Evolutionary conservation across 2,888 invertebrate species (phyloP), one percentile per base, ranked within the genome.

Genomic region (Rhyacophila evoluta): DNA sequence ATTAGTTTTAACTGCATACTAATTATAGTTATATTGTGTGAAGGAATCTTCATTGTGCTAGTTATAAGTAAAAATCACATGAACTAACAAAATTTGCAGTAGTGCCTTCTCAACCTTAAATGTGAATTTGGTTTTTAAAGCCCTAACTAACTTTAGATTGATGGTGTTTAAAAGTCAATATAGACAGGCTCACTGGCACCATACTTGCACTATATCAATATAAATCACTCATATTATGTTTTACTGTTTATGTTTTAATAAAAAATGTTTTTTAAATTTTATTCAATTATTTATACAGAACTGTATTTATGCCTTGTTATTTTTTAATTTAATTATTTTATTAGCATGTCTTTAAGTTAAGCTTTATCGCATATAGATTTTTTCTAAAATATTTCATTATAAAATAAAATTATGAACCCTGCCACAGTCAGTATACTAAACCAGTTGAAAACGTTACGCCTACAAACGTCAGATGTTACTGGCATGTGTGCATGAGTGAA

Each of bases 61-160:
- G 25, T n/a, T 36, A 74, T 29, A 27, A 29, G 36, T 25, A 27
- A 71, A n/a, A 38, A 75, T 41, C 75, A 28, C 25, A 75, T 37
- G 27, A 15, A 71, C 41, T 41, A 27, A 38, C 39, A 38, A 75
- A 68, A 72, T 72, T 81, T 81, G 79, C 74, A 77, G 81, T 81
- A 81, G 81, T 81, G 81, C 81, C 81, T 81, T 81, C 81, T 39
- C 55, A 55, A 55, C 55, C 55, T 55, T 55, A 25, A 55, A 55
- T 55, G 55, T 55, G 55, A 55, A 55, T 55, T 55, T 55, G 55
- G 25, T 25, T 55, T 55, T 55, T 55, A 55, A 55, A 55, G 19
- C 55, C 55, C 55, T 55, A 55, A 55, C 55, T 19, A 19, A 55
- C 55, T 55, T 12, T 55, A 55, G 55, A 55, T 55, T 19, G 55